These are phyloP conservation scores for Dermochelys coriacea DNA, from an alignment of 2,797 vertebrate genomes.

Conservation along the genomic window DNA sequence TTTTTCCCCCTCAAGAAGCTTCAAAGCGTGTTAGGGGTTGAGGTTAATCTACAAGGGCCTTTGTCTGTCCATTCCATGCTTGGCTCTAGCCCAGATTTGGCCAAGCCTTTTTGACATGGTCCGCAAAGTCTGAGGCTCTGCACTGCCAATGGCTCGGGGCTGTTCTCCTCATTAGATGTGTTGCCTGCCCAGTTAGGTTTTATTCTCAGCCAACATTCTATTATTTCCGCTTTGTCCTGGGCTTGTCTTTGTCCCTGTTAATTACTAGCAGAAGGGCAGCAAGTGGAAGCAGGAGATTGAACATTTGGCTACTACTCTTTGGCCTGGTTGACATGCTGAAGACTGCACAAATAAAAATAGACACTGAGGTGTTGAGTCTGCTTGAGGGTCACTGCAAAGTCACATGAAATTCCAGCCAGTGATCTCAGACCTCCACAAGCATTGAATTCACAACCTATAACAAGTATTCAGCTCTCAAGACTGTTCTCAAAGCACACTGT, in stretches of 20 bases:
- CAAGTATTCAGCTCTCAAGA: neutral
- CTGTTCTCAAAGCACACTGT: neutral
- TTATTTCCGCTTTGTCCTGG: neutral
- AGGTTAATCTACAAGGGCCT: neutral
- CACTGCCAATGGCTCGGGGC: neutral
- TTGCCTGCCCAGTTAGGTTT: neutral
- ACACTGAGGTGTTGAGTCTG: neutral
- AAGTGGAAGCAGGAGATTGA: constrained; percentile 6
- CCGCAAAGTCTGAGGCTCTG: neutral
- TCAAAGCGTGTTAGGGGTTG: neutral
- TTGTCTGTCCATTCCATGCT: neutral
- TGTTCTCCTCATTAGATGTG: neutral
- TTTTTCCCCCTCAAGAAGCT: neutral
- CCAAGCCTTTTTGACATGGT: neutral
- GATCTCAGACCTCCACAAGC: neutral
- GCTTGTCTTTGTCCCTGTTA: neutral
- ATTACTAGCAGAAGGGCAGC: neutral
- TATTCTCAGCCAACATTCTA: neutral
- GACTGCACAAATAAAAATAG: neutral
- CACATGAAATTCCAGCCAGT: neutral
- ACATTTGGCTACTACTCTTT: neutral
- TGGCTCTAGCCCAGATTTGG: neutral
- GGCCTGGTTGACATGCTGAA: neutral
- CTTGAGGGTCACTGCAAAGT: constrained; percentile 29
- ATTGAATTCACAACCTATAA: constrained; percentile 27